Conservation (phyloP, 2,888 invertebrate genomes). For the Chrysolina haemoptera region DNA sequence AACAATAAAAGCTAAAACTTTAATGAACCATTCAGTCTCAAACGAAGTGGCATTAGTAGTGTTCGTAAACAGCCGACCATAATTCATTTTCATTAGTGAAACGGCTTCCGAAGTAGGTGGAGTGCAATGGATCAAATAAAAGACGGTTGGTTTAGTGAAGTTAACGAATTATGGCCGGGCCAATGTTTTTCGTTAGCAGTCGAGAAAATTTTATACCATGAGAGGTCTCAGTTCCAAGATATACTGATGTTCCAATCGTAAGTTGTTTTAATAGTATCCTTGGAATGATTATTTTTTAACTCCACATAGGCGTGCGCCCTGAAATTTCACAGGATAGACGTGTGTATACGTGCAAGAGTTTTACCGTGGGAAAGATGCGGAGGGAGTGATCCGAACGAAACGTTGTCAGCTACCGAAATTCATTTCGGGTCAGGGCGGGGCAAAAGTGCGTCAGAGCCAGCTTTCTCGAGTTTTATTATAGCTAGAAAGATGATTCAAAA, state of each 20-base stretch:
- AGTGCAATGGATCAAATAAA: conserved; percentile 70
- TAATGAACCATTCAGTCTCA: no score
- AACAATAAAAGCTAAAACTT: no score
- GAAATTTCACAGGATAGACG: neutral
- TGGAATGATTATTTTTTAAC: conserved; percentile 8
- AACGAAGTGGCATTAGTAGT: no score
- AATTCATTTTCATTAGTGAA: neutral
- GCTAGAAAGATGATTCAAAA: no score
- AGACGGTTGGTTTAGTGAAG: conserved; percentile 94
- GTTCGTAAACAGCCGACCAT: neutral
- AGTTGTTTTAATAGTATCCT: conserved; percentile 39
- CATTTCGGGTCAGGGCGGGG: no score
- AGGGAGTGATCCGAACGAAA: no score
- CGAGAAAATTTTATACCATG: conserved; percentile 82
- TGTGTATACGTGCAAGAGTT: no score
- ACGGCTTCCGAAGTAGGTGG: neutral
- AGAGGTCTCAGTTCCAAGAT: conserved; percentile 88
- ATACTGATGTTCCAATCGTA: conserved; percentile 75
- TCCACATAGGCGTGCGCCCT: neutral
- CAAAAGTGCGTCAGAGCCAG: no score
- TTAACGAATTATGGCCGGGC: conserved; percentile 92
- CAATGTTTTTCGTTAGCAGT: conserved; percentile 90
- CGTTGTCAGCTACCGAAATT: no score
- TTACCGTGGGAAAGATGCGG: no score
- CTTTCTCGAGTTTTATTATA: no score